Evolutionary conservation across 2,797 vertebrate genomes (phyloP).

Genomic region (Falco berigora): DNA sequence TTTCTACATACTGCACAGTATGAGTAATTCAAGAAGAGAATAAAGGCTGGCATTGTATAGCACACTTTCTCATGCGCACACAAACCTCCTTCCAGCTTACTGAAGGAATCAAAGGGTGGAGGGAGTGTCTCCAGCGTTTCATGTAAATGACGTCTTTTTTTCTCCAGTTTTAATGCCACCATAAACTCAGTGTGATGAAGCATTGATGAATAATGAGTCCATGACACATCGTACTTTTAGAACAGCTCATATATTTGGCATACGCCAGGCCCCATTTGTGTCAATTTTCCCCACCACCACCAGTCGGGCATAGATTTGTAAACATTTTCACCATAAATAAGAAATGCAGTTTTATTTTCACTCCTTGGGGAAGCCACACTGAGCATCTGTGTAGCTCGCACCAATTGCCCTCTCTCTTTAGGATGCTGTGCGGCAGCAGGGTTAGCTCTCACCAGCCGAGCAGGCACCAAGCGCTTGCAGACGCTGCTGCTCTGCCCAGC

Average conservation of each 20-base stretch:
- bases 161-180: slow-evolving; percentile 50
- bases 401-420: neutral
- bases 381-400: fast-evolving
- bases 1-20: slow-evolving; percentile 53
- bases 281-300: neutral
- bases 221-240: slow-evolving; percentile 13
- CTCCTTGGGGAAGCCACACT: neutral
- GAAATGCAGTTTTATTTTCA: neutral
- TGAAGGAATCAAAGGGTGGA: slow-evolving; percentile 60
- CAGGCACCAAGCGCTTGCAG: fast-evolving
- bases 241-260: slow-evolving; percentile 29
- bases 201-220: slow-evolving; percentile 55
- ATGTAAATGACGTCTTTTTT: slow-evolving; percentile 54
- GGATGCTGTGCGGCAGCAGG: neutral
- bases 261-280: neutral
- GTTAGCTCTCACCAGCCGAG: neutral
- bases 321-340: neutral
- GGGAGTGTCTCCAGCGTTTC: slow-evolving; percentile 59
- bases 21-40: slow-evolving; percentile 65
- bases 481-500: neutral
- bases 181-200: slow-evolving; percentile 58
- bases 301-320: neutral
- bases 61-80: slow-evolving; percentile 53
- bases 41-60: slow-evolving; percentile 62
- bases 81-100: slow-evolving; percentile 62